Percentiles rank a stretch among this genome's conserved stretches.
phyloP scores from a whole-genome alignment of 2,113 vertebrate genomes.

The Lethenteron camtschaticum region DNA sequence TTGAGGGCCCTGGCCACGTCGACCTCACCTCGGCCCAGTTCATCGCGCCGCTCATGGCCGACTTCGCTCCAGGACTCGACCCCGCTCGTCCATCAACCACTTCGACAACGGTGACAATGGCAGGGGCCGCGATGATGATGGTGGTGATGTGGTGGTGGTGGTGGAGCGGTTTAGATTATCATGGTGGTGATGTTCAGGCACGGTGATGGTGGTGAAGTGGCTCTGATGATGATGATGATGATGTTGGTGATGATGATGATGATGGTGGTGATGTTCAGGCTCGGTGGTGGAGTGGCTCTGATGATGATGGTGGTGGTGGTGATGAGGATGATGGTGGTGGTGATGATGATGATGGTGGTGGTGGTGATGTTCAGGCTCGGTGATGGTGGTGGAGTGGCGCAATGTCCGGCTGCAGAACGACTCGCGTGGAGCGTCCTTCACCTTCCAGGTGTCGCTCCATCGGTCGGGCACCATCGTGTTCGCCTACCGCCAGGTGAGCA shows the following conservation, averaged over 20 bases:
- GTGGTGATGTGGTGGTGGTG: background rate
- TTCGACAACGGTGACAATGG: slow-evolving; percentile 48
- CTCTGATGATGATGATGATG: slow-evolving; percentile 25
- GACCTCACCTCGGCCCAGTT: slow-evolving; percentile 68
- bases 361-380: slow-evolving; percentile 28
- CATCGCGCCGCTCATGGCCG: slow-evolving; percentile 80
- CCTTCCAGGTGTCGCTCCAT: slow-evolving; percentile 61
- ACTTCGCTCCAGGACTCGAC: slow-evolving; percentile 85
- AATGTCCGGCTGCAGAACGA: slow-evolving; percentile 45
- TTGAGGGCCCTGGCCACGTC: background rate
- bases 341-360: background rate
- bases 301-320: background rate
- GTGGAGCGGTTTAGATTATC: background rate
- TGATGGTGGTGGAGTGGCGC: slow-evolving; percentile 81
- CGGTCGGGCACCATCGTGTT: slow-evolving; percentile 52
- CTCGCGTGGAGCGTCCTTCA: slow-evolving; percentile 51
- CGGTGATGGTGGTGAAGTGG: slow-evolving; percentile 75
- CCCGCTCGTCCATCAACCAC: slow-evolving; percentile 58
- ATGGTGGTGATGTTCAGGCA: slow-evolving; percentile 24
- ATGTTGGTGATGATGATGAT: slow-evolving; percentile 26
- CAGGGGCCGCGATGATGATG: background rate
- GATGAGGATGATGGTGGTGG: background rate
- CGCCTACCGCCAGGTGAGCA: slow-evolving; percentile 56
- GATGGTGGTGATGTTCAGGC: background rate
- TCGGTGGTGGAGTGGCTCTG: slow-evolving; percentile 16